Base-by-base conservation (phyloP, 2,888 invertebrate genomes). In the Watsonalla cultraria region DNA sequence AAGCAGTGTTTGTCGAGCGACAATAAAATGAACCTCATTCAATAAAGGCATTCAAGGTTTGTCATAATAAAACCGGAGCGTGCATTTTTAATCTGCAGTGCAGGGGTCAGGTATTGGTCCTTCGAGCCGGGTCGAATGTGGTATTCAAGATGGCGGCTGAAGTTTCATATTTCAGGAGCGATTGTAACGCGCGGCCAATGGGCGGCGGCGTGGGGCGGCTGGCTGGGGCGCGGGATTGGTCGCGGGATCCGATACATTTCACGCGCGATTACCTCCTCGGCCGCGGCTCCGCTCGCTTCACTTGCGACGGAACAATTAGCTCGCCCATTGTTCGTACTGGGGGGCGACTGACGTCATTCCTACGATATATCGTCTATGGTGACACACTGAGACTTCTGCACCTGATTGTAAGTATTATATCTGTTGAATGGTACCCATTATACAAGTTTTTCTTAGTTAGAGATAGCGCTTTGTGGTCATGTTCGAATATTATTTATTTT, bases 101-200 rank as follows among this genome's bases (percentile, higher is more conserved):
- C 42, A 37, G 42, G 42, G 42, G 11, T 42, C 42, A 11, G 42
- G 42, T 65, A 58, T 58, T 64, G 69, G 64, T 60, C 58, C 62
- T 62, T 57, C 65, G 64, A 66, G 61, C 61, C 72, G 70, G 53
- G 62, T 63, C 77, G 70, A 78, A 76, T 75, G 70, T 52, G 72
- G 72, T 60, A 78, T 76, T 57, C 66, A 72, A 72, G 58, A 76
- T 75, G 74, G 74, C 64, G 63, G 65, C 47, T 54, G 52, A 64
- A 66, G 80, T 74, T 73, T 79, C 75, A 76, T 68, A 72, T 87
- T 86, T 79, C 85, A 80, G 80, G 65, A 82, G 82, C 83, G 86
- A 84, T 78, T 71, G 72, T 74, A 58, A 66, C 61, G 74, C 67
- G 45, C 52, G 60, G 53, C 82, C 78, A 77, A 75, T 76, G 56